Base-by-base conservation (phyloP, 2,113 vertebrate species). In the Sialia sialis region DNA sequence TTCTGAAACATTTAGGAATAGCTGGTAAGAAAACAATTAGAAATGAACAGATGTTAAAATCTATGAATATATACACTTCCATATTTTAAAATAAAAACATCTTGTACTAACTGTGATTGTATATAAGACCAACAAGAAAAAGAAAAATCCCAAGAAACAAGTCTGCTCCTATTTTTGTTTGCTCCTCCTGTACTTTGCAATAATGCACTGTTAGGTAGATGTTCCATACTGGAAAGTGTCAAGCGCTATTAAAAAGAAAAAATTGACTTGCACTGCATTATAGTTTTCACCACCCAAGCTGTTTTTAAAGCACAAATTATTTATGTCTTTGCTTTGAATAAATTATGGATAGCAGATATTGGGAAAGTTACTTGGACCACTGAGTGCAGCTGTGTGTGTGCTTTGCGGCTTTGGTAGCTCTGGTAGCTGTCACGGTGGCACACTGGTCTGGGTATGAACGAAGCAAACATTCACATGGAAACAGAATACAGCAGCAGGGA, bases 11-110 rank as follows among this genome's bases (percentile, higher is more conserved):
- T 82, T 93, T 87, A 94, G 90, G 78, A 94, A 66, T 87, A 94
- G 84, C 67, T 92, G 23, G 66, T 91, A 95, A 94, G 75, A 95
- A 97, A 93, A 89, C 62, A 96, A 94, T 46, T 85, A 95, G 70
- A 93, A 90, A 81, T 72, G 89, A 97, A 93, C 93, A 97, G 95
- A 95, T 96, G 92, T 93, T 97, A 93, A 96, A 97, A 95, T 49
- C 62, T 54, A 92, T 94, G 87, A 97, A 97, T 95, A 94, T 68
- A 87, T 83, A 82, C 41, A 74, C 56, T 87, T 56, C 74, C 85
- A 94, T 96, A 94, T 76, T 94, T 91, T 76, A 84, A 93, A 86
- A 76, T 48, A 87, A 80, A 69, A 78, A 11, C 39, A 63, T 77
- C 34, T 79, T 73, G 27, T 41, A 63, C 63, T 82, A 85, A 72